phyloP scores from a whole-genome alignment of 2,888 invertebrate genomes.

The Lithosia quadra region DNA sequence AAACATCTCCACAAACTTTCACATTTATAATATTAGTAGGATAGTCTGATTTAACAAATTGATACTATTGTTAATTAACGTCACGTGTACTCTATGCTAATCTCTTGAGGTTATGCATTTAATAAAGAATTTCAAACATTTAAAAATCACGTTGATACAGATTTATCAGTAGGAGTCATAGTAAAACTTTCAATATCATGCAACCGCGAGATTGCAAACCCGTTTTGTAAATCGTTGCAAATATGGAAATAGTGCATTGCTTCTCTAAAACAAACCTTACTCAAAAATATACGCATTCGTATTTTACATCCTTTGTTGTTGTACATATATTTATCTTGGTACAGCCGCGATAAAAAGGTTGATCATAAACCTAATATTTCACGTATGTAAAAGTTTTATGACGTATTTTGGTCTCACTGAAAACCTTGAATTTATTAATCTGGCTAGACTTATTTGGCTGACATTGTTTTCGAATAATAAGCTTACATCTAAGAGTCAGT shows the following conservation, averaged over 20 bases:
- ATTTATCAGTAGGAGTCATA: neutral
- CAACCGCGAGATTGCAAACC: slow-evolving; percentile 8
- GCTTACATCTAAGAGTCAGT: neutral
- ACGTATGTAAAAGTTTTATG: neutral
- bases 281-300: neutral
- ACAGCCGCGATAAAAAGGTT: slow-evolving; percentile 22
- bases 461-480: neutral
- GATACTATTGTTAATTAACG: no score
- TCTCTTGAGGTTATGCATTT: no score
- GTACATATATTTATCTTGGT: slow-evolving; percentile 27
- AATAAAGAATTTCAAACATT: no score
- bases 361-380: neutral
- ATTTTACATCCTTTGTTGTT: slow-evolving; percentile 24
- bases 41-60: no score
- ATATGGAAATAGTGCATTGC: slow-evolving; percentile 22
- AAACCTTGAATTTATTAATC: neutral
- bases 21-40: no score
- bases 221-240: slow-evolving; percentile 20
- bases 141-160: no score
- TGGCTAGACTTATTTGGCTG: neutral
- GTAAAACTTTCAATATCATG: slow-evolving; percentile 6
- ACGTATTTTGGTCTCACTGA: neutral
- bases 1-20: no score
- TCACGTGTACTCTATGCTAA: no score
- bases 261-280: slow-evolving; percentile 16